Evolutionary conservation across 2,113 vertebrate genomes (phyloP).

Genomic region (Pterocles burchelli): DNA sequence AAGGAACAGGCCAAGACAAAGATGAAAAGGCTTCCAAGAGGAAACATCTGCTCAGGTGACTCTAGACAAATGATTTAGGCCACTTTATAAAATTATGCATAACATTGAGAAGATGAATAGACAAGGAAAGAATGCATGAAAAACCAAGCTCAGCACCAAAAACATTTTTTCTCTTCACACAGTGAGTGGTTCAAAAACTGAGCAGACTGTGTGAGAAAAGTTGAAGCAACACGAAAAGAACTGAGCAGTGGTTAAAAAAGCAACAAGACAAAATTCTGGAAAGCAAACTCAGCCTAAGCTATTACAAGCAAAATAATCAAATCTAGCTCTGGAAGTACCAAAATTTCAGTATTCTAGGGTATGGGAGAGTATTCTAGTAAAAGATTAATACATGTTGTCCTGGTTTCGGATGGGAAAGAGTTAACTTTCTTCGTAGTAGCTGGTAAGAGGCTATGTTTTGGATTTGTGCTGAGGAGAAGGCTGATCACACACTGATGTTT

Average conservation of each 20-base stretch:
- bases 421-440: no score
- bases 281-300: neutral
- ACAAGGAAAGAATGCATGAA: neutral
- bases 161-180: neutral
- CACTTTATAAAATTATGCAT: neutral
- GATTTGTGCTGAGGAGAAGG: no score
- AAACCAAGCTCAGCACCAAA: neutral
- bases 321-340: neutral
- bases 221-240: neutral
- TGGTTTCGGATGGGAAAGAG: no score
- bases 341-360: neutral
- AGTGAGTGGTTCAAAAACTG: neutral
- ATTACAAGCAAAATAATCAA: neutral
- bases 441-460: no score
- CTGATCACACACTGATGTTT: no score
- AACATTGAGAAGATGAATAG: neutral
- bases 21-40: neutral
- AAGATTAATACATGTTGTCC: neutral
- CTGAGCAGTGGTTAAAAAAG: neutral
- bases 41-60: neutral
- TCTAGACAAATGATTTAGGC: neutral
- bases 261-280: neutral
- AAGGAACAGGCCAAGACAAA: neutral
- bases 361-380: neutral
- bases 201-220: neutral